These are phyloP conservation scores for Cliona cf. orientalis DNA, from an alignment of 37 sponge, comb jelly and placozoan species.

Conservation along the genomic window DNA sequence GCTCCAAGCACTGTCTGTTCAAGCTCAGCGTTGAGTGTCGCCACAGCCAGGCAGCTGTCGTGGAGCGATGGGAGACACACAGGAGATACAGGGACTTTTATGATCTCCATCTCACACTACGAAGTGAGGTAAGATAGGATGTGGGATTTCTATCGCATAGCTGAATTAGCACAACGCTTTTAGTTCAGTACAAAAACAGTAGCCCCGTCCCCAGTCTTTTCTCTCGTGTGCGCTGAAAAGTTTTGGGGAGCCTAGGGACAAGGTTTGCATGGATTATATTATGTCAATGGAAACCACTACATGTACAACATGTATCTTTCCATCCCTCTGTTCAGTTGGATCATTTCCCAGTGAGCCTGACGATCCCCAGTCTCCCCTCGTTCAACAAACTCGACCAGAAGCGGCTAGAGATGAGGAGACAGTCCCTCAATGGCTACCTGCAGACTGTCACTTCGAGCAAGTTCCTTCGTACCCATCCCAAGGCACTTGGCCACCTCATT, in stretches of 20 bases:
- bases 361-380: constrained; percentile 37
- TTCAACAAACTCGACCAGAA: constrained; percentile 59
- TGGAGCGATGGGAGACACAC: constrained; percentile 45
- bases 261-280: neutral
- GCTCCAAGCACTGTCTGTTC: constrained; percentile 37
- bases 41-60: constrained; percentile 36
- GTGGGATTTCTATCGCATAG: too few species aligned
- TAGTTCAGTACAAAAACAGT: too few species aligned
- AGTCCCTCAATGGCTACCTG: constrained; percentile 54
- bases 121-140: constrained; percentile 24
- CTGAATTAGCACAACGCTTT: too few species aligned
- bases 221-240: too few species aligned
- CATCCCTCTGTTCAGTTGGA: constrained; percentile 29
- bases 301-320: too few species aligned
- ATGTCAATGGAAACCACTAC: neutral
- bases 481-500: constrained; percentile 27
- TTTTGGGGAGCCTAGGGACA: too few species aligned
- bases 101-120: constrained; percentile 61
- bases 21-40: constrained; percentile 48
- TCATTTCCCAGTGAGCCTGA: constrained; percentile 20
- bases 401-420: constrained; percentile 43
- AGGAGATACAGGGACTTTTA: constrained; percentile 71
- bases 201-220: neutral
- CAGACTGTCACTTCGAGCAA: constrained; percentile 19
- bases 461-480: constrained; percentile 34